Evolutionary conservation across 2,888 invertebrate species (phyloP), one percentile per base, ranked within the genome.

Genomic region (Agonopterix subpropinquella): DNA sequence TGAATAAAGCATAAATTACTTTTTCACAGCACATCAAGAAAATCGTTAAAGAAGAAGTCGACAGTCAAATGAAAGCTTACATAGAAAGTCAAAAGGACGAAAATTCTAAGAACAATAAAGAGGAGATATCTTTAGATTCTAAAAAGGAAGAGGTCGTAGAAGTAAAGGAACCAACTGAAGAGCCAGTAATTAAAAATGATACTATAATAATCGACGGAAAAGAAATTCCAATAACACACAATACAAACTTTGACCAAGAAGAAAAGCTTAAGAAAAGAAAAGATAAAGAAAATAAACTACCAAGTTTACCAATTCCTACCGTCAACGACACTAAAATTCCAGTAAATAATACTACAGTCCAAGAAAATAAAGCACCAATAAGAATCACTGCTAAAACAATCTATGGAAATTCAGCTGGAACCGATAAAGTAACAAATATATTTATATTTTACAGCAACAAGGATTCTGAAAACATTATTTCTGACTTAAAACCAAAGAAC

Each of bases 341-440:
- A 50, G 11, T 50, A 54, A 42, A 51, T 50, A 56, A 55, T 35
- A 45, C 54, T 0, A 49, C 41, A 45, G 48, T 55, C 11, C 11
- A 43, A 2, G 54, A 52, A 35, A 52, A 55, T 7, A 44, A 50
- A 50, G 11, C 54, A 37, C 18, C 52, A n/a, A 45, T 56, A 3
- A 56, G 63, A 44, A 55, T 72, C 2, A 55, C 55, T 47, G 64
- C 73, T 2, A 49, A 65, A 8, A 70, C 64, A 5, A 48, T 77
- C 4, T 75, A 67, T 18, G 78, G 76, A 0, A 77, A 71, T 37
- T 58, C 73, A 1, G 55, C 73, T 10, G 73, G 68, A 1, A 75
- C 67, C 13, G 73, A 67, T 0, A 69, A 79, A 53, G 74, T 80
- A 0, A 80, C 77, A 1, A 82, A 83, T 42, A 60, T 82, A 39